Evolutionary conservation across 2,113 vertebrate genomes (phyloP), one percentile per base, ranked within the genome.

Genomic region (Bolborhynchus lineola): DNA sequence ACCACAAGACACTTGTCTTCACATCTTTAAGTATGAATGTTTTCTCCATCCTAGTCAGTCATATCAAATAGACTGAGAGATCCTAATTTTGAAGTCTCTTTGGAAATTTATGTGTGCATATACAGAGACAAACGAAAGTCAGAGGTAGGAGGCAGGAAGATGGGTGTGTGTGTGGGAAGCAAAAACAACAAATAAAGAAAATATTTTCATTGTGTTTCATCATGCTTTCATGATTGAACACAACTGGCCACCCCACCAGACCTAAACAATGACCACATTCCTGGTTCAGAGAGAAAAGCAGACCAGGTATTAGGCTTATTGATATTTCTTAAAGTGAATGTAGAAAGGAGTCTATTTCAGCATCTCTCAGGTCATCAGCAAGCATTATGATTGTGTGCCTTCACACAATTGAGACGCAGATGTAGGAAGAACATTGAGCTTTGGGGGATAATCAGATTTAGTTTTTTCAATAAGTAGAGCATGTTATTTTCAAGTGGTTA

Each of bases 401-500:
- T 24, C 65, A 90, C 39, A 55, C 90, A 96, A 83, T 57, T 82
- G 86, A 95, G 57, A 69, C 84, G 11, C 83, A 96, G 91, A 95
- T 96, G 90, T 33, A 91, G 19, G 55, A 71, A 95, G 90, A 90
- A 85, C 95, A 95, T 63, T 53, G 35, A 92, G 72, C 60, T 96
- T 86, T 75, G 62, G 93, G 81, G 92, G 49, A 93, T 88, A 95
- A 92, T 90, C 69, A 91, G 80, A 93, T 93, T 95, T 96, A 79
- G 71, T 96, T 86, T 95, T 83, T 85, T 72, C 93, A 91, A 78
- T 84, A 94, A 91, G 82, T 92, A 93, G 68, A 97, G 97, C 86
- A 24, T 78, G 96, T 84, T 93, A 94, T 96, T 97, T 97, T 95
- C 91, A 76, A 97, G 79, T 92, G 86, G 91, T 96, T 97, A 95